Base-by-base conservation (phyloP, 1,140 invertebrate species). In the Drosophila azteca region DNA sequence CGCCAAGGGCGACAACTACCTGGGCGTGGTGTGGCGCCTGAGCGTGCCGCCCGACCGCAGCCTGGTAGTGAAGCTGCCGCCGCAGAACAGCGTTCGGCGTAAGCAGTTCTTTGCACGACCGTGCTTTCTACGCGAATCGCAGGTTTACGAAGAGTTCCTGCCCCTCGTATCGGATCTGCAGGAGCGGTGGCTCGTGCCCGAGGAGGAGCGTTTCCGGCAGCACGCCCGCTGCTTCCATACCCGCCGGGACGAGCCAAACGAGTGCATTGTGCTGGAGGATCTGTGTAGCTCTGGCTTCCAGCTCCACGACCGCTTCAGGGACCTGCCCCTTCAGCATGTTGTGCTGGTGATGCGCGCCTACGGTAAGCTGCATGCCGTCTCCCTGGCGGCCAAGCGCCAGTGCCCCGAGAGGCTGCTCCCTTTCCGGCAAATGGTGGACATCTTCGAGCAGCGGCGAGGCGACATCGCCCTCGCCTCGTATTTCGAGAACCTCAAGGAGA, bases 261-360 rank as follows among this genome's bases (percentile, higher is more conserved):
- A 94, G 84, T 82, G 92, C 20, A 92, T 94, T 8, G 78, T 94
- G 24, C 79, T 95, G 55, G 92, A 94, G 77, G 93, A 95, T 84
- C 75, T 95, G 13, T 81, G 90, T 48, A 44, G 70, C 1, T 39
- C 62, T 6, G 92, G 92, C 1, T 94, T 92, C 66, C 35, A 49
- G 11, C 89, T 94, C 67, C 84, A 92, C 45, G 89, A 94, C 66
- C 91, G 93, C 48, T 91, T 92, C 5, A 66, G 79, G 13, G 80
- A 92, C 3, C 68, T 94, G 3, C 83, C 92, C 6, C 55, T 91
- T 17, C 90, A 92, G 1, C 92, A 94, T 66, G 79, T 93, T 4
- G 79, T 74, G 13, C 44, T 92, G 2, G 91, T 93, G 0, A 84
- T 94, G 24, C 83, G 92, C 61, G 91, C 90, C n/a, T 92, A 94